A percentile compares a stretch with the other conserved stretches of the same genome.
Evolutionary conservation across 2,888 invertebrate species (phyloP).

Genomic region (Eilema caniola): DNA sequence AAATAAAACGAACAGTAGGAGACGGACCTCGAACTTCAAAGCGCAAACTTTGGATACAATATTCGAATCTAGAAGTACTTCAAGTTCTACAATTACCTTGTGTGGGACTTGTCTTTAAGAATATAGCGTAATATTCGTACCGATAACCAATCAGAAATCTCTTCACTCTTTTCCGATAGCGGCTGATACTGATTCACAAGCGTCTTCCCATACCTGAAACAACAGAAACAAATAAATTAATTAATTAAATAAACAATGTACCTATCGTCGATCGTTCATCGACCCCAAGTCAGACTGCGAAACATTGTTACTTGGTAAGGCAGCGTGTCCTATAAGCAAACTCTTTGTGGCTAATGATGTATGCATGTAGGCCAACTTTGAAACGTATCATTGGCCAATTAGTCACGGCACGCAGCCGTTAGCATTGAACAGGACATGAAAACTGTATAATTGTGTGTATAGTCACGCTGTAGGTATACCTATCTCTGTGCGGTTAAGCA

Average conservation of each 20-base stretch:
- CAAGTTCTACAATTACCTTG: too few relatives aligned
- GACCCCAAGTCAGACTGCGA: conserved; percentile 40
- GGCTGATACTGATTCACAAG: neutral
- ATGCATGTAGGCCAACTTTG: conserved; percentile 4
- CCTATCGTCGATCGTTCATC: conserved; percentile 33
- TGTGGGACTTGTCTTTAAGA: too few relatives aligned
- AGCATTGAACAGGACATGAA: neutral
- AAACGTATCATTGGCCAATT: conserved; percentile 7
- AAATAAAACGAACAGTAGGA: too few relatives aligned
- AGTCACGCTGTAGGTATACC: neutral
- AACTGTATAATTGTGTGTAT: neutral
- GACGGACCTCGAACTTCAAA: too few relatives aligned
- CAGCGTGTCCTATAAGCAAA: neutral
- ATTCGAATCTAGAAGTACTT: too few relatives aligned
- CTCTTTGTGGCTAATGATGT: conserved; percentile 6
- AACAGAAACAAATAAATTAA: conserved; percentile 14
- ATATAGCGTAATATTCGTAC: neutral
- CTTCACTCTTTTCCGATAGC: too few relatives aligned
- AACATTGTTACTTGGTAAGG: conserved; percentile 24
- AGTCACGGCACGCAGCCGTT: neutral
- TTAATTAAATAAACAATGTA: conserved; percentile 40
- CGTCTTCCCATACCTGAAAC: conserved; percentile 18
- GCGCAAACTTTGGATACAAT: too few relatives aligned
- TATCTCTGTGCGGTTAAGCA: conserved; percentile 1
- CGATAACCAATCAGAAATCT: neutral